These are phyloP conservation scores for Beroe ovata DNA, from an alignment of 37 sponge, comb jelly and placozoan species.

Conservation along the genomic window DNA sequence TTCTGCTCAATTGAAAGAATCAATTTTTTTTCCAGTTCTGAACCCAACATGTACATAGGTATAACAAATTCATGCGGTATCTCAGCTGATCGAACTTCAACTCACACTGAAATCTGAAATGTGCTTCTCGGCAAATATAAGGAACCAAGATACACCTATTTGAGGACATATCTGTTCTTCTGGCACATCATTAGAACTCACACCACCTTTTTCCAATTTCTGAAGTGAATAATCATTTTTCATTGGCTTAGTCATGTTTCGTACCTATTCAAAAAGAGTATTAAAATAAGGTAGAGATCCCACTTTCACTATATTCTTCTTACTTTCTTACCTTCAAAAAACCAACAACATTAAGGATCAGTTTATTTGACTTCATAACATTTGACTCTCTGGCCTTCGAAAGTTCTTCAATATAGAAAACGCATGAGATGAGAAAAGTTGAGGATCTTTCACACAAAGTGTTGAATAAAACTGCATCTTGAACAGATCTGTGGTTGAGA, in stretches of 20 bases:
- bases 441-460: not conserved
- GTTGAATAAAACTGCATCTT: conserved; percentile 5
- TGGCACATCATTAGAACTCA: conserved; percentile 14
- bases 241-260: too few relatives aligned
- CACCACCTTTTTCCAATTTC: conserved; percentile 19
- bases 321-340: not conserved
- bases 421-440: conserved; percentile 33
- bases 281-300: too few relatives aligned
- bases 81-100: too few relatives aligned
- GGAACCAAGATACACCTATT: conserved; percentile 24
- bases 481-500: not conserved
- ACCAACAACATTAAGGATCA: not conserved
- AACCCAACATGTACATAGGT: too few relatives aligned
- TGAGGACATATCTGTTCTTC: not conserved
- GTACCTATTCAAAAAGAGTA: too few relatives aligned
- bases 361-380: not conserved
- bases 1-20: not conserved
- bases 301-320: too few relatives aligned
- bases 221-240: not conserved
- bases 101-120: conserved; percentile 29
- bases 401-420: conserved; percentile 35
- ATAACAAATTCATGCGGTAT: too few relatives aligned
- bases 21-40: not conserved
- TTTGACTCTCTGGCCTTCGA: not conserved
- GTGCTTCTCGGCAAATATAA: conserved; percentile 13